Evolutionary conservation across 2,113 vertebrate genomes (phyloP).

Genomic region (Ammodytes marinus): DNA sequence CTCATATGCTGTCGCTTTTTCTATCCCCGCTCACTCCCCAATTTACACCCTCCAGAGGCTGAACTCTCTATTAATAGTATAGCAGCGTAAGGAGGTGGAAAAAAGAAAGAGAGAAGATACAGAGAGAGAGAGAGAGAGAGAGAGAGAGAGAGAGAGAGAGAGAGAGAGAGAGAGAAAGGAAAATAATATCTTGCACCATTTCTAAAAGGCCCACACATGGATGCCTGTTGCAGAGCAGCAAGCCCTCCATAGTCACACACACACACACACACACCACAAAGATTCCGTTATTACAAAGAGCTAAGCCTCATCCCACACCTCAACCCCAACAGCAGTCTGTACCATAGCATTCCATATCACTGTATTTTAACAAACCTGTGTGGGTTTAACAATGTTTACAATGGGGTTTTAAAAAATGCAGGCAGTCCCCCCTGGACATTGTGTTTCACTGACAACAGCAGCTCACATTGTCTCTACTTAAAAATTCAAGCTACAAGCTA

Average conservation of each 20-base stretch:
- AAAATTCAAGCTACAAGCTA: conserved; percentile 53
- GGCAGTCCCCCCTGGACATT: conserved; percentile 65
- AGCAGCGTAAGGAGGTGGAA: conserved; percentile 4
- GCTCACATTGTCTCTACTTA: conserved; percentile 48
- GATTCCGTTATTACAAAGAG: conserved; percentile 62
- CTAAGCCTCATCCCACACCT: conserved; percentile 61
- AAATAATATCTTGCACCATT: conserved; percentile 29
- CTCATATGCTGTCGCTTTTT: conserved; percentile 37
- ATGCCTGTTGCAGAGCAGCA: conserved; percentile 65
- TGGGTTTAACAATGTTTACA: conserved; percentile 77
- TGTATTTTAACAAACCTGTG: conserved; percentile 71
- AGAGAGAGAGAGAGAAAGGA: neutral
- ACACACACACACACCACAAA: conserved; percentile 28
- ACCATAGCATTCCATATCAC: conserved; percentile 36
- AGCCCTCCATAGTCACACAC: conserved; percentile 34
- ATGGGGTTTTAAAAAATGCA: conserved; percentile 67
- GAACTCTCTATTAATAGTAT: conserved; percentile 72
- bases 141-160: neutral
- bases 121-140: neutral
- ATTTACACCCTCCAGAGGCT: conserved; percentile 62
- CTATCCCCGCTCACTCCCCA: conserved; percentile 9
- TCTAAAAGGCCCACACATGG: conserved; percentile 34
- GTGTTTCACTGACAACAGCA: conserved; percentile 64
- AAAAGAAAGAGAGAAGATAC: neutral
- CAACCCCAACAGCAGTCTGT: conserved; percentile 62